These are phyloP conservation scores for Thaumetopoea pityocampa DNA, from an alignment of 1,140 invertebrate genomes.

Conservation along the genomic window DNA sequence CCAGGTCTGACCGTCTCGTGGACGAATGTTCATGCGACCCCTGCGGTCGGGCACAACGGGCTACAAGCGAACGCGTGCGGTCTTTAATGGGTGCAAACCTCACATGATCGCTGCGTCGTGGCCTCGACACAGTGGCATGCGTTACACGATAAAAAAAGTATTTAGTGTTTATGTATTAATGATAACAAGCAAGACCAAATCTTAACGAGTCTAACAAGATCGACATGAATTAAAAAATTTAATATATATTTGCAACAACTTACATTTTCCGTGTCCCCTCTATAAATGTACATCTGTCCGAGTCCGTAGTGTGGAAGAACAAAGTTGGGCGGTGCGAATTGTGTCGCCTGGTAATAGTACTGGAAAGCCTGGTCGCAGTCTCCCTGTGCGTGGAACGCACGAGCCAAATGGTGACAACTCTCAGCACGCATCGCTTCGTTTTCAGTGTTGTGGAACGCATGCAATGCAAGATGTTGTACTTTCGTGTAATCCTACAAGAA, in stretches of 20 bases:
- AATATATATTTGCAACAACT: slow-evolving; percentile 49
- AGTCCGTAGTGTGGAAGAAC: slow-evolving; percentile 98
- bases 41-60: no score
- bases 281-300: slow-evolving; percentile 99
- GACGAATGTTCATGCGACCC: no score
- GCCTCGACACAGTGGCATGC: no score
- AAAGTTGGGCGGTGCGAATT: slow-evolving; percentile 96
- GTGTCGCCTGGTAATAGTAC: slow-evolving; percentile 99
- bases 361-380: slow-evolving; percentile 99
- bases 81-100: no score
- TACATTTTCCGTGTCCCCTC: slow-evolving; percentile 98
- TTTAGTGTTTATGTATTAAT: no score
- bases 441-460: slow-evolving; percentile 99
- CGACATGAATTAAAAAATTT: slow-evolving; percentile 1
- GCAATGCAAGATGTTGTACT: slow-evolving; percentile 96
- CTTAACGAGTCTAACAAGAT: slow-evolving; percentile 1
- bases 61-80: no score
- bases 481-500: slow-evolving; percentile 90
- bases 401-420: slow-evolving; percentile 97
- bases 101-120: no score
- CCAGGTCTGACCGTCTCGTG: no score
- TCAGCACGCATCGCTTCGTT: slow-evolving; percentile 99
- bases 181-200: no score
- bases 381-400: slow-evolving; percentile 96
- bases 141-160: no score